Evolutionary conservation across 2,888 invertebrate species (phyloP), one percentile per base, ranked within the genome.

Genomic region (Agriopis leucophaearia): DNA sequence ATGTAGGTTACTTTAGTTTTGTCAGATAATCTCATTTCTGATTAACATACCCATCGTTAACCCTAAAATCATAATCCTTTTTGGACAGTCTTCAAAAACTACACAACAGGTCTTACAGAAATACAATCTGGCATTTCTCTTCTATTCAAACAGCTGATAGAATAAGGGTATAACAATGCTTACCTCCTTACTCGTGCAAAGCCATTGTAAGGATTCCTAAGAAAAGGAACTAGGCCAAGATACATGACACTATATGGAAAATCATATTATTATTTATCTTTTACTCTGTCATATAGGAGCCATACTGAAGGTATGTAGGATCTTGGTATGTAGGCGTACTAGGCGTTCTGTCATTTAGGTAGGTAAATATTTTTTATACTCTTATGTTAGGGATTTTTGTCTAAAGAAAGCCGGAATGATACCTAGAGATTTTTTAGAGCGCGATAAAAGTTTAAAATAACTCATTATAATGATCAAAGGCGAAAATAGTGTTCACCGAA

Each of bases 381-480:
- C 27, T 15, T 47, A 44, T n/a, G 6, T 44, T 48, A 9, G 16
- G 16, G 4, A 10, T 18, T 0, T 16, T 15, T 27, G 13, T 48
- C 27, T 48, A 10, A 44, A 48, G 35, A 51, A 36, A 51, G 35
- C 13, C 9, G n/a, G n/a, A n/a, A 36, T n/a, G 35, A 55, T 38
- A 45, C 45, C 50, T 55, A 64, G 55, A 47, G 36, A 27, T 57
- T 61, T 57, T 60, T 64, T 64, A 67, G 15, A 47, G 47, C 27
- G 36, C 44, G 15, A 52, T 52, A 66, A 66, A 69, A 58, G 27
- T 38, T 63, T 69, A 35, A 68, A 70, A 71, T 61, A 65, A 69
- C 72, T 76, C 74, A 78, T 78, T 73, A 71, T 5, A 64, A 71
- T 60, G 80, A 80, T 81, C 78, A 79, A 81, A 79, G 77, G 64